Conservation (phyloP, 1,140 invertebrate species). For the Drosophila sp. region DNA sequence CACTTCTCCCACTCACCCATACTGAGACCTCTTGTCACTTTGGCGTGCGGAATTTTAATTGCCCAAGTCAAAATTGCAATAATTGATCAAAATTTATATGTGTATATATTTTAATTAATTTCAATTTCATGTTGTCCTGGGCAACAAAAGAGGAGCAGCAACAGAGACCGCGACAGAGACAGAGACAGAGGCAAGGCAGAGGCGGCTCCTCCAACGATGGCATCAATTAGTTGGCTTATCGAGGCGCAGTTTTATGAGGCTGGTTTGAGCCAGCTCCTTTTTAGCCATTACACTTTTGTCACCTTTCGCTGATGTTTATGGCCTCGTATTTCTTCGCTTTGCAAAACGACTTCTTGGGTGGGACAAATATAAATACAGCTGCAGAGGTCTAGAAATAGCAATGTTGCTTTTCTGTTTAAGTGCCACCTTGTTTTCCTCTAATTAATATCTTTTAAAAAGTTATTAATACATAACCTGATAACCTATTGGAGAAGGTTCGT, state of each 20-base stretch:
- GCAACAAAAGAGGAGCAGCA: constrained; percentile 7
- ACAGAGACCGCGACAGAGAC: neutral
- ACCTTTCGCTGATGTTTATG: constrained; percentile 70
- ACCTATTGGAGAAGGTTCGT: no score
- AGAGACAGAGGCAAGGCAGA: neutral
- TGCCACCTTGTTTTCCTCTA: constrained; percentile 39
- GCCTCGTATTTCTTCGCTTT: constrained; percentile 40
- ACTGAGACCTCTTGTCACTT: constrained; percentile 20
- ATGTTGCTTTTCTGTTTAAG: constrained; percentile 14
- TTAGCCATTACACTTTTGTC: constrained; percentile 63
- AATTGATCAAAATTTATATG: constrained; percentile 58
- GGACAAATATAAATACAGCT: constrained; percentile 8
- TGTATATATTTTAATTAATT: constrained; percentile 73
- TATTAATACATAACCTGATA: neutral
- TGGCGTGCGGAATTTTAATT: constrained; percentile 61
- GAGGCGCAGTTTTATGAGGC: constrained; percentile 44
- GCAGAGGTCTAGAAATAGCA: constrained; percentile 20
- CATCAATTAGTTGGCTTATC: constrained; percentile 43
- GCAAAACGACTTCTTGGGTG: constrained; percentile 28
- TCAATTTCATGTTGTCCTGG: constrained; percentile 42
- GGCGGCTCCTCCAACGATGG: constrained; percentile 9
- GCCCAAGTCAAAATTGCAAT: constrained; percentile 67
- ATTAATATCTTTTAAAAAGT: constrained; percentile 27
- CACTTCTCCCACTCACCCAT: neutral
- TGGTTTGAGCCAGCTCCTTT: constrained; percentile 17